Evolutionary conservation across 1,140 invertebrate species (phyloP), one percentile per base, ranked within the genome.

Genomic region (Homarus americanus): DNA sequence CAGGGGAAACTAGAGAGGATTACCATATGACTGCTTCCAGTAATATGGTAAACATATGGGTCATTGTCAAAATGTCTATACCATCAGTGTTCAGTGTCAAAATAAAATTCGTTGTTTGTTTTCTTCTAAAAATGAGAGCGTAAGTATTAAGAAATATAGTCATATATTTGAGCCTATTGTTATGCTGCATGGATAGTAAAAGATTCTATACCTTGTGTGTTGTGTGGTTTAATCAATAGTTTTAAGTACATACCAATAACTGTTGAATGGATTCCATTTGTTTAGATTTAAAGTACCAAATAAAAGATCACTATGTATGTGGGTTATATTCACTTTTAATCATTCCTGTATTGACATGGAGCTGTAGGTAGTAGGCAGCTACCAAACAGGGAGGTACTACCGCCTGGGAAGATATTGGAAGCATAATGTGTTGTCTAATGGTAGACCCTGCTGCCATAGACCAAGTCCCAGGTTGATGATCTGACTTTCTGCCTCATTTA

Each of bases 51-150:
- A 28, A 66, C n/a, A 32, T 75, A 40, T 75, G 73, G 20, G 53
- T 87, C 73, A 53, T 87, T 87, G 84, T 87, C 73, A 78, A 40
- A 87, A 40, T 83, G 53, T 83, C 82, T 87, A 63, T 87, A 87
- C 75, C 84, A 78, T 87, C 84, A 87, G 53, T 87, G 84, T 87
- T 87, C 84, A 87, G 40, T 87, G 84, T 87, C 84, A 63, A 87
- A 44, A 73, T 85, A 49, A n/a, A n/a, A 36, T 24, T 15, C 78
- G 32, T 87, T 53, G 17, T 83, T 87, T 87, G 72, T 53, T 78
- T 87, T 76, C 34, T 58, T 78, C 53, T 76, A 78, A 58, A 12
- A 38, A 76, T 75, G 40, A 58, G 53, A 41, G 20, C 9, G 24
- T 72, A 80, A 24, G 36, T 72, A 84, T 84, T 84, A 72, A 78